Evolutionary conservation across 1,140 invertebrate genomes (phyloP).

Genomic region (Heliconius melpomene): DNA sequence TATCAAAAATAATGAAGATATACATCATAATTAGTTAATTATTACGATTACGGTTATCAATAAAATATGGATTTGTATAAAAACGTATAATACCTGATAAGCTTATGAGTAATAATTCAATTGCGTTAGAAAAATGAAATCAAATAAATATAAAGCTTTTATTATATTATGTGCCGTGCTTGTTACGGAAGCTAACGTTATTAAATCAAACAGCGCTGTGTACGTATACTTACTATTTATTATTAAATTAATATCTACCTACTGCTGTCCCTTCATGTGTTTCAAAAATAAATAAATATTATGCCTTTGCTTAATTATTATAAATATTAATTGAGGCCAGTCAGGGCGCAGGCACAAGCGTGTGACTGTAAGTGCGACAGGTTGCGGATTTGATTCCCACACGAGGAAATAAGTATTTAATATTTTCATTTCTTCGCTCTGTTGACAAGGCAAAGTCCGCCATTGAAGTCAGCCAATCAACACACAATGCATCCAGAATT

Average conservation of each 20-base stretch:
- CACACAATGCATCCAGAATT: too few relatives aligned
- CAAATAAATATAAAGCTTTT: conserved; percentile 45
- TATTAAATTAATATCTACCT: neutral
- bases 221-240: conserved; percentile 31
- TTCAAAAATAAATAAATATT: too few relatives aligned
- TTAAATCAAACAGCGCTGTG: conserved; percentile 31
- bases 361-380: too few relatives aligned
- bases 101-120: conserved; percentile 25
- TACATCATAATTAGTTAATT: conserved; percentile 27
- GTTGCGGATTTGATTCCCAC: too few relatives aligned
- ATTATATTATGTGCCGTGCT: conserved; percentile 38
- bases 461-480: too few relatives aligned
- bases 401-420: too few relatives aligned
- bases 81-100: conserved; percentile 34
- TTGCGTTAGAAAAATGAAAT: conserved; percentile 43
- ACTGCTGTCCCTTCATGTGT: too few relatives aligned
- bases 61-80: conserved; percentile 43
- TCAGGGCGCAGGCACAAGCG: too few relatives aligned
- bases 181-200: conserved; percentile 45
- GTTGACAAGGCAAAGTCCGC: too few relatives aligned
- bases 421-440: too few relatives aligned
- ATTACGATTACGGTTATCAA: conserved; percentile 40
- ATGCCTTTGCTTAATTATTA: too few relatives aligned
- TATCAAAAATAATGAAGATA: conserved; percentile 38
- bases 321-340: too few relatives aligned